A percentile compares a stretch with the other conserved stretches of the same genome.
phyloP scores from a whole-genome alignment of 2,888 invertebrate genomes.

The Heliconius charithonia region DNA sequence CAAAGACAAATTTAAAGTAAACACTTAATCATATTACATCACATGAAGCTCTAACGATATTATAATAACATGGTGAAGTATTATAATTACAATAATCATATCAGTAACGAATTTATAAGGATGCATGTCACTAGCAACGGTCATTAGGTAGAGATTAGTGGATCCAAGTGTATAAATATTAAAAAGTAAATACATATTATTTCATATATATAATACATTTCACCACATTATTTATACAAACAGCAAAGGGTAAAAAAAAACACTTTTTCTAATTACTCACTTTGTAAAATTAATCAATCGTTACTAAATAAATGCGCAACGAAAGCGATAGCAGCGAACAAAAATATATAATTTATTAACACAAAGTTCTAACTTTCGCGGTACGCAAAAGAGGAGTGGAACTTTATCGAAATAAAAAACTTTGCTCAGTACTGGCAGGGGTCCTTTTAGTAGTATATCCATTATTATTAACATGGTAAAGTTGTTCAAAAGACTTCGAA shows the following conservation, averaged over 20 bases:
- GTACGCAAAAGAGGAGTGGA: conserved; percentile 62
- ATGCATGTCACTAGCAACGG: conserved; percentile 1
- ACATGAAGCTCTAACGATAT: background rate
- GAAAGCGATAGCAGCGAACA: conserved; percentile 58
- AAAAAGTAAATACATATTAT: background rate
- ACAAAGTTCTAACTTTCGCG: conserved; percentile 67
- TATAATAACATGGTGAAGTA: background rate
- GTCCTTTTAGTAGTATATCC: conserved; percentile 64
- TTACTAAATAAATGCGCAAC: conserved; percentile 65
- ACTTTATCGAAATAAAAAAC: conserved; percentile 74
- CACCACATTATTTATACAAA: conserved; percentile 20
- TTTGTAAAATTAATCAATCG: conserved; percentile 75
- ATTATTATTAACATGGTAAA: conserved; percentile 78
- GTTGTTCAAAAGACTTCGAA: conserved; percentile 69
- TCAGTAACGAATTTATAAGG: conserved; percentile 2
- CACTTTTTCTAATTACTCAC: conserved; percentile 55
- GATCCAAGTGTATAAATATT: background rate
- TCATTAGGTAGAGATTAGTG: conserved; percentile 1
- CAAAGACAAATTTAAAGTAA: conserved; percentile 4
- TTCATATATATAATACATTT: background rate
- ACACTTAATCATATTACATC: conserved; percentile 2
- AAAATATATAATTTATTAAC: conserved; percentile 57
- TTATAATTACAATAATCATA: background rate
- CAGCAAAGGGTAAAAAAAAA: conserved; percentile 26
- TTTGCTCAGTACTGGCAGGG: conserved; percentile 67